Evolutionary conservation across 2,888 invertebrate genomes (phyloP), one percentile per base, ranked within the genome.

Genomic region (Myopa testacea): DNA sequence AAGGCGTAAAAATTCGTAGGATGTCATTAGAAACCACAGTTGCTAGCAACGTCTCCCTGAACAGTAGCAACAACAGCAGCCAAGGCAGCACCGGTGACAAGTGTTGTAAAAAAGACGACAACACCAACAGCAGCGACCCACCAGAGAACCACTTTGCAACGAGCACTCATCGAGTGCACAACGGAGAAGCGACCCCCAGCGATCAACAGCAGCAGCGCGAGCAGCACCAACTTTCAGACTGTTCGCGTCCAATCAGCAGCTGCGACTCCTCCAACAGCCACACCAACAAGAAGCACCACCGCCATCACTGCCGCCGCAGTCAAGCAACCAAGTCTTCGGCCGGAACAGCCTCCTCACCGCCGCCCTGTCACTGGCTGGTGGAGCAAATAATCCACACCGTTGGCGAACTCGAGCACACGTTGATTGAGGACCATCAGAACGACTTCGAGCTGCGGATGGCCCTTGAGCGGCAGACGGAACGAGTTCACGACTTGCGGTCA

Each of bases 401-500:
- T 38, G 81, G 81, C 55, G 86, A 87, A 69, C 82, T 87, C 0
- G 87, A 87, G 79, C 82, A 85, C 52, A 86, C 85, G 0, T 77
- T 87, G 52, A 82, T 82, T 81, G 86, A 86, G 79, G 85, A 87
- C 80, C 85, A 85, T 75, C 87, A 83, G 78, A 84, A 84, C 76
- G 85, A 86, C 72, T 84, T 87, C 71, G 82, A 84, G 77, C 80
- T 87, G 14, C 82, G 83, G 34, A 82, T 84, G 82, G 84, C 84
- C 4, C 75, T 87, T 19, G 83, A 87, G n/a, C 81, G 80, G 0
- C 86, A 87, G 72, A 81, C 81, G 50, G 86, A 86, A 58, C 82
- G 84, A 6, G 79, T 87, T 0, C 76, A 84, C 10, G 84, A 88
- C 78, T 80, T 87, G 45, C 79, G 81, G 67, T 84, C 84, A 34